phyloP scores from a whole-genome alignment of 2,797 vertebrate genomes.

The Manis javanica region DNA sequence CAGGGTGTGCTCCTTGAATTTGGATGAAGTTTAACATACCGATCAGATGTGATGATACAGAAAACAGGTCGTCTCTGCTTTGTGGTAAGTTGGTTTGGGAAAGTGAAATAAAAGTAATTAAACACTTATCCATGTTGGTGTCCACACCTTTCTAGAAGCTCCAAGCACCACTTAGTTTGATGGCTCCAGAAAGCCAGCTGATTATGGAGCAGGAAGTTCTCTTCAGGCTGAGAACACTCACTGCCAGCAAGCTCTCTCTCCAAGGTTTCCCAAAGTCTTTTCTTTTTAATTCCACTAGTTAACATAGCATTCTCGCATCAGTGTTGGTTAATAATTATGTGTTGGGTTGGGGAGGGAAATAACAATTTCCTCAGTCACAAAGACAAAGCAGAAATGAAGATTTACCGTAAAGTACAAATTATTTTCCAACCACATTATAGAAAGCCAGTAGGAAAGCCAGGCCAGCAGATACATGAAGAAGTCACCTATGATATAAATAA shows the following conservation, averaged over 20 bases:
- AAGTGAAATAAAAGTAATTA: slow-evolving; percentile 63
- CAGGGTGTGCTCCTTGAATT: slow-evolving; percentile 86
- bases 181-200: background rate
- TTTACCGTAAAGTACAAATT: background rate
- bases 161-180: background rate
- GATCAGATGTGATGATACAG: slow-evolving; percentile 80
- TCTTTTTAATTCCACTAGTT: background rate
- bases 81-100: slow-evolving; percentile 60
- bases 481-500: background rate
- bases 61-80: slow-evolving; percentile 80
- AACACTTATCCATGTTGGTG: background rate
- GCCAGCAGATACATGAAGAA: background rate
- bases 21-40: slow-evolving; percentile 83
- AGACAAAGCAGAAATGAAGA: slow-evolving; percentile 31
- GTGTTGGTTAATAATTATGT: background rate
- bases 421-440: slow-evolving; percentile 52
- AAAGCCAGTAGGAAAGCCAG: slow-evolving; percentile 24
- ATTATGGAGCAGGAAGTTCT: background rate
- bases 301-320: background rate
- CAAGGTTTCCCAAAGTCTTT: background rate
- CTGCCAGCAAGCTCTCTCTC: background rate
- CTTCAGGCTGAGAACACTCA: background rate
- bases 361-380: background rate
- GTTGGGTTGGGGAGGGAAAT: rapidly evolving
- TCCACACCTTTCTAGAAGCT: background rate